Conservation (phyloP, 2,113 vertebrate species). For the Antechinus flavipes region DNA sequence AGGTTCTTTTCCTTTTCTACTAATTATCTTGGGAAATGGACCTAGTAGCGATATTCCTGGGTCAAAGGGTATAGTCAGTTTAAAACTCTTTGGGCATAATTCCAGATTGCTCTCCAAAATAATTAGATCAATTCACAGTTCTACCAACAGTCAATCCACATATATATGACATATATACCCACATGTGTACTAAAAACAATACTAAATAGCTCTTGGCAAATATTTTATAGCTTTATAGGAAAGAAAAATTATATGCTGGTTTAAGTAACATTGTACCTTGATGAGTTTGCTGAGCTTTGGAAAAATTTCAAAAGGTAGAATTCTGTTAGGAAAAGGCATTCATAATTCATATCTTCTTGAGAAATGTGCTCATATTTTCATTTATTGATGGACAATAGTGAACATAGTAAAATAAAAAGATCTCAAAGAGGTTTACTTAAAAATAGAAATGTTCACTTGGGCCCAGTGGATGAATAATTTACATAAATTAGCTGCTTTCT, state of each 20-base stretch:
- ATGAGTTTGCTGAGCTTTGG: neutral
- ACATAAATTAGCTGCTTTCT: neutral
- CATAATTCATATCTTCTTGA: slow-evolving; percentile 19
- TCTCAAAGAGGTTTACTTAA: slow-evolving; percentile 16
- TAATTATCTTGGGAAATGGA: too few relatives aligned
- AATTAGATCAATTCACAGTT: neutral
- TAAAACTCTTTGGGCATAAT: neutral
- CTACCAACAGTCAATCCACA: neutral
- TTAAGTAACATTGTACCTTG: slow-evolving; percentile 33
- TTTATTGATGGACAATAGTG: neutral
- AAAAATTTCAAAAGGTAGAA: neutral
- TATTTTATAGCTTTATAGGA: neutral
- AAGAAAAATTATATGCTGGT: slow-evolving; percentile 11
- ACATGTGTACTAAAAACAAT: neutral
- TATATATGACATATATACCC: neutral
- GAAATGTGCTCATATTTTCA: slow-evolving; percentile 9
- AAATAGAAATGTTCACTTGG: neutral
- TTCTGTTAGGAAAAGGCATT: slow-evolving; percentile 13
- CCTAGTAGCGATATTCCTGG: too few relatives aligned
- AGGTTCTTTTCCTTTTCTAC: too few relatives aligned
- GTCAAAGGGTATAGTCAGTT: neutral
- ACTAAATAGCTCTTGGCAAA: neutral
- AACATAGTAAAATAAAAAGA: slow-evolving; percentile 16
- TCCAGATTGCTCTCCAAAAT: neutral
- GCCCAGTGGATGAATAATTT: slow-evolving; percentile 9